Percentiles rank a stretch among this genome's conserved stretches.
These are phyloP conservation scores for Denticeps clupeoides DNA, from an alignment of 2,797 vertebrate genomes.

Conservation along the genomic window DNA sequence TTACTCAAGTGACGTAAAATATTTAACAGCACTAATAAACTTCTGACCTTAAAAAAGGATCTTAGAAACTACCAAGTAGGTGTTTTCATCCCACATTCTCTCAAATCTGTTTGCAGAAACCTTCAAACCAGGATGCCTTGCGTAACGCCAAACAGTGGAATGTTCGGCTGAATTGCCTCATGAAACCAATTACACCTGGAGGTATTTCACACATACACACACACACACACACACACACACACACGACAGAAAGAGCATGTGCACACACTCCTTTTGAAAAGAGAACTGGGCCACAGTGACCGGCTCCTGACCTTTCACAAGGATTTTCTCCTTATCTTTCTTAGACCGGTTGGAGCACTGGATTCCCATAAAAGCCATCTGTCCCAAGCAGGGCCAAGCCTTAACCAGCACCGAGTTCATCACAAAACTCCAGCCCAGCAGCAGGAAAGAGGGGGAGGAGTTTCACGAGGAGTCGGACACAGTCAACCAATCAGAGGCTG, in stretches of 20 bases:
- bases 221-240: background rate
- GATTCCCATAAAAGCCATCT: conserved; percentile 29
- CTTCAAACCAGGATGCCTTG: conserved; percentile 49
- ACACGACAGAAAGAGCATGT: background rate
- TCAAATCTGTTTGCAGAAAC: conserved; percentile 37
- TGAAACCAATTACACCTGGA: conserved; percentile 61
- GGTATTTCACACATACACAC: conserved; percentile 31
- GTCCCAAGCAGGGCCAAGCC: conserved; percentile 50
- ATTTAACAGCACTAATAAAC: too few species aligned
- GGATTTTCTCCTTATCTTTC: conserved; percentile 1
- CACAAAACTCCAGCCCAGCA: conserved; percentile 44
- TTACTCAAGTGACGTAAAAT: too few species aligned
- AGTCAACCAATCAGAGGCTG: background rate
- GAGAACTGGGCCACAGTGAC: too few species aligned
- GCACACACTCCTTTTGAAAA: background rate
- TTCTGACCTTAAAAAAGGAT: too few species aligned
- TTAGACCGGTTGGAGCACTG: conserved; percentile 46
- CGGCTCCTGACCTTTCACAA: too few species aligned
- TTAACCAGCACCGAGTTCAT: conserved; percentile 66
- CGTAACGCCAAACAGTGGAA: conserved; percentile 54
- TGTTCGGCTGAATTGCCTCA: conserved; percentile 62
- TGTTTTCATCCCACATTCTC: background rate
- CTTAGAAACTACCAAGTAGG: too few species aligned
- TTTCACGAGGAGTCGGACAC: background rate
- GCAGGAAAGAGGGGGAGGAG: background rate